These are phyloP conservation scores for zebrafish (Danio rerio) DNA, from an alignment of 2,113 vertebrate species.

Conservation along the genomic window GRCz12tu NC_133195.1:32964001-32964500, in stretches of 20 bases:
- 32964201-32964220: constrained; percentile 2
- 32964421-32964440: too few species aligned
- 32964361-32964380: too few species aligned
- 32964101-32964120: constrained; percentile 26
- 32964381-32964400: too few species aligned
- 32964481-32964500: too few species aligned
- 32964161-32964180: background rate
- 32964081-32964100: constrained; percentile 53
- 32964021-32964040: constrained; percentile 53
- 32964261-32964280: too few species aligned
- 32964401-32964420: too few species aligned
- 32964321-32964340: too few species aligned
- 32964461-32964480: too few species aligned
- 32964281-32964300: too few species aligned
- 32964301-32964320: too few species aligned
- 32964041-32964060: constrained; percentile 54
- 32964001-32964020: constrained; percentile 48
- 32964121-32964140: constrained; percentile 31
- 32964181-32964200: constrained; percentile 1
- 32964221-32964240: background rate
- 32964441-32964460: too few species aligned
- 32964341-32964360: too few species aligned
- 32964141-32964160: background rate
- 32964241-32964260: background rate
- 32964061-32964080: constrained; percentile 54